Evolutionary conservation across 2,113 vertebrate species (phyloP), one percentile per base, ranked within the genome.

Genomic region (Arvicanthis niloticus): DNA sequence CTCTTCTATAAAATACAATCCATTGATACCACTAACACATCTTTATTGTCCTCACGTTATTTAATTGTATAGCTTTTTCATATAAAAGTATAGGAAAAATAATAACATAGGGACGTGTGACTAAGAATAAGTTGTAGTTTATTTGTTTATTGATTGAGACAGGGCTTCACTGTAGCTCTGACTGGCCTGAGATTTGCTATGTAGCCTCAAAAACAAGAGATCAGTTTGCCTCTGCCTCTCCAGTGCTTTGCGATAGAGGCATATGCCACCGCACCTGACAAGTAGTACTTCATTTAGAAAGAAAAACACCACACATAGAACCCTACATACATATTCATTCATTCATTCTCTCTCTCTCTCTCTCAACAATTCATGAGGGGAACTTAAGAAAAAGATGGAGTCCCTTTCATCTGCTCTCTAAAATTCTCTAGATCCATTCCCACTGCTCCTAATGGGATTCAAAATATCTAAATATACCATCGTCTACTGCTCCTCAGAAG

Each of bases 21-120:
- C 60, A 19, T 34, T 85, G 82, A 75, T 67, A 73, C 53, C 31
- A 84, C 40, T 42, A 94, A 53, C 19, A 58, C 37, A 93, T 73
- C 76, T 93, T 89, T 93, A 96, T 48, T 86, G 56, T 17, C 65
- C 9, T 78, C 42, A 13, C 13, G 81, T 76, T 88, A 68, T 45
- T 77, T 88, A 88, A 89, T 53, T 48, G 34, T 78, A n/a, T 67
- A 85, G 70, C 95, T 56, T 68, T 85, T 92, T 90, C 42, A 87
- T 19, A 75, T 68, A 91, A 96, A 92, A 93, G 7, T 85, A 31
- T 26, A 89, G 45, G 68, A 89, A 91, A 51, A 16, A 78, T 10
- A 73, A 22, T 73, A 82, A 58, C 56, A 58, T 15, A 48, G 15
- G 19, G 73, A n/a, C 9, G 3, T 22, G 17, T 34, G 9, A 67